phyloP scores from a whole-genome alignment of 1,140 invertebrate species.

The Apis dorsata region DNA sequence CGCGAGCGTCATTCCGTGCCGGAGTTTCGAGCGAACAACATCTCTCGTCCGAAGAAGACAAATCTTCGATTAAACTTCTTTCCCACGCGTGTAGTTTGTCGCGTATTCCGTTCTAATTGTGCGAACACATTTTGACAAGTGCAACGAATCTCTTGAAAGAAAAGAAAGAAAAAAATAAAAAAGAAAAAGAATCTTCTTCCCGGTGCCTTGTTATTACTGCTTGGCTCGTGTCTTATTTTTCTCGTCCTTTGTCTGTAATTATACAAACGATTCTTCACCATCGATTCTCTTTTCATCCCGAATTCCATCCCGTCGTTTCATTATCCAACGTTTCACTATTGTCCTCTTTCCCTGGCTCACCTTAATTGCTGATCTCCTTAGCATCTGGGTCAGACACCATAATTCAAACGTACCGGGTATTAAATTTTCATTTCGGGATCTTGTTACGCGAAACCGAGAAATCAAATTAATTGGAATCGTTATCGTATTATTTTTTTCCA shows the following conservation, averaged over 20 bases:
- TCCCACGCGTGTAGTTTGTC: too few relatives aligned
- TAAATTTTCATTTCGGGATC: background rate
- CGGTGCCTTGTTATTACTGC: too few relatives aligned
- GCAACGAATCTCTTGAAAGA: too few relatives aligned
- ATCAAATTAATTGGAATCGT: slow-evolving; percentile 21
- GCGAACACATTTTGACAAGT: too few relatives aligned
- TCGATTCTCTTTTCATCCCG: slow-evolving; percentile 17
- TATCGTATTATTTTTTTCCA: background rate
- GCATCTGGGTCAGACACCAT: slow-evolving; percentile 33
- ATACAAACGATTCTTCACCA: slow-evolving; percentile 24
- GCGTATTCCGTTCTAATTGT: too few relatives aligned
- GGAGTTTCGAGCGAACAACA: slow-evolving; percentile 15
- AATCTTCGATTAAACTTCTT: too few relatives aligned
- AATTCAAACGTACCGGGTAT: background rate
- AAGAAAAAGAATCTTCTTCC: too few relatives aligned
- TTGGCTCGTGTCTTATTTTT: too few relatives aligned
- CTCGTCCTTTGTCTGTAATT: slow-evolving; percentile 22
- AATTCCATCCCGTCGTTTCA: slow-evolving; percentile 41
- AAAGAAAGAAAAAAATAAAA: too few relatives aligned
- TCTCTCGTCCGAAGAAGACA: too few relatives aligned
- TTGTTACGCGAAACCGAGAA: background rate
- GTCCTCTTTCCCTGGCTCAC: slow-evolving; percentile 16
- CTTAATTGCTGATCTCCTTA: slow-evolving; percentile 34
- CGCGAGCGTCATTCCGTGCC: background rate
- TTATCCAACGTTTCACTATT: slow-evolving; percentile 29